Percentiles rank a stretch among this genome's conserved stretches.
Evolutionary conservation across 2,113 vertebrate species (phyloP).

Genomic region (Gopherus flavomarginatus): DNA sequence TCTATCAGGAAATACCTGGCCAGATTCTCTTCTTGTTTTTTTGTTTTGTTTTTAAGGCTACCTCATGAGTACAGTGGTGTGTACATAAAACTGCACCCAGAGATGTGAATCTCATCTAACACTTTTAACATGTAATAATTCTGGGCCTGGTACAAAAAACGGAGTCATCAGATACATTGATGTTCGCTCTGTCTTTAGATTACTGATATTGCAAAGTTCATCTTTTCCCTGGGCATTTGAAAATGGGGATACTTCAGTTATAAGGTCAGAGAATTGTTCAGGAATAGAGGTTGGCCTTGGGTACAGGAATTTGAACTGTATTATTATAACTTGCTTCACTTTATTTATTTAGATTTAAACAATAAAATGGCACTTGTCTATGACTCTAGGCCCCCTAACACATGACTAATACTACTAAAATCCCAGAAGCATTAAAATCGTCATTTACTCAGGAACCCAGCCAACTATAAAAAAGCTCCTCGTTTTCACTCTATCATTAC

Average conservation of each 20-base stretch:
- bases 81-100: background rate
- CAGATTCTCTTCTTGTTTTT: background rate
- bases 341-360: conserved; percentile 59
- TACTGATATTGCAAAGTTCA: background rate
- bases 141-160: conserved; percentile 1
- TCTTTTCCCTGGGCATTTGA: conserved; percentile 28
- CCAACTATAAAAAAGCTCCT: background rate
- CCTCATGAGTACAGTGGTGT: background rate
- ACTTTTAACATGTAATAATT: conserved; percentile 31
- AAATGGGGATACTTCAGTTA: background rate
- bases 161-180: conserved; percentile 24
- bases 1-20: background rate
- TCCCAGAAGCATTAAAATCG: conserved; percentile 12
- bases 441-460: conserved; percentile 38
- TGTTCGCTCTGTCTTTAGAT: conserved; percentile 15
- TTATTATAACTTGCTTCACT: conserved; percentile 49
- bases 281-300: conserved; percentile 15
- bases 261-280: background rate
- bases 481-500: background rate
- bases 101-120: background rate
- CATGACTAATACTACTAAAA: too few species aligned
- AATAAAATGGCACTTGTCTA: conserved; percentile 30
- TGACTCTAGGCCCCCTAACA: conserved; percentile 38
- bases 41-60: background rate
- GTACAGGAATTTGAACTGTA: conserved; percentile 48